Evolutionary conservation across 2,888 invertebrate genomes (phyloP), one percentile per base, ranked within the genome.

Genomic region (Hydraecia micacea): DNA sequence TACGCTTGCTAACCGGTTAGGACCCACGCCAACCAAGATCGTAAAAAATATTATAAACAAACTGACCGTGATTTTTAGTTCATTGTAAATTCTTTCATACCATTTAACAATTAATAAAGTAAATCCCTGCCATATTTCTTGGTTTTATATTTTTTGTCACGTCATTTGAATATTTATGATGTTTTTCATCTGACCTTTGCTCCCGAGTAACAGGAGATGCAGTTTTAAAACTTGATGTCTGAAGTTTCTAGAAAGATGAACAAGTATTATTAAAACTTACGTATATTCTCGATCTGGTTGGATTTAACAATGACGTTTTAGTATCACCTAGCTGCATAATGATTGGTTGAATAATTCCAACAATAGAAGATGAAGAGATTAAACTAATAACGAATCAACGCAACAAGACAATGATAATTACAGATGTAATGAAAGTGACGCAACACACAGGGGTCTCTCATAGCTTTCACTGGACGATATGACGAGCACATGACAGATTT

Each of bases 391-490:
- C 39, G 81, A 55, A 68, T 60, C 65, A 72, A 81, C 32, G 39
- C 36, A 75, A 78, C 60, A 70, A 80, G 76, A 76, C 69, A 83
- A 83, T 79, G 49, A 79, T 85, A 74, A 85, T 84, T 83, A 86
- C 77, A 84, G 75, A 77, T 63, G 75, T 84, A 81, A 79, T 75
- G 39, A 65, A 66, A 73, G 72, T 89, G 87, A 90, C 74, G 87
- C 73, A 88, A 88, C 77, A 81, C 36, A 83, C 28, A 72, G 71
- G 72, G 83, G 79, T 73, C 76, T 75, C 81, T 80, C 75, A 70
- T 81, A 73, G 84, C 91, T 91, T 92, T 91, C 89, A 87, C 90
- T 81, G 71, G 60, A 63, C 69, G 46, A 65, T 83, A 84, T 87
- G 85, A 86, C 82, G 75, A 81, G 79, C 78, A 84, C 85, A 75